Evolutionary conservation across 1,140 invertebrate genomes (phyloP).

Genomic region (Nasonia longicornis): DNA sequence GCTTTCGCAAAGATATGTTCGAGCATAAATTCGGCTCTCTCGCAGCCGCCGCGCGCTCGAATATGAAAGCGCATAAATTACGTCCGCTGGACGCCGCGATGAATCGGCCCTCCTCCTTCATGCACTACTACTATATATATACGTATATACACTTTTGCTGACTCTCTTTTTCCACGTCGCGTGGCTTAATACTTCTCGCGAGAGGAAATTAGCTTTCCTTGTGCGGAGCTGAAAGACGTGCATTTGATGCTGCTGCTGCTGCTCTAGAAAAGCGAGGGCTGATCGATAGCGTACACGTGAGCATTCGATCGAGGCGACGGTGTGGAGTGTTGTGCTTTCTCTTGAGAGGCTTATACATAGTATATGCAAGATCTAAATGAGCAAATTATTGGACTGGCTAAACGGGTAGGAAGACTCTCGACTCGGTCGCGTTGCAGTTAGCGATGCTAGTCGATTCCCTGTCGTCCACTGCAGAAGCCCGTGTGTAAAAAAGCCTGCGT

Average conservation of each 20-base stretch:
- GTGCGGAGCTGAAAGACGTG: neutral
- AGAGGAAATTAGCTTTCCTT: conserved; percentile 60
- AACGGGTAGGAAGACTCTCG: too few species aligned
- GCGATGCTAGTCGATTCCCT: too few species aligned
- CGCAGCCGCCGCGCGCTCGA: conserved; percentile 45
- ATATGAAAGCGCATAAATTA: conserved; percentile 67
- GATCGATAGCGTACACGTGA: neutral
- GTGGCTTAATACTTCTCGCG: conserved; percentile 53
- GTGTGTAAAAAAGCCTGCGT: too few species aligned
- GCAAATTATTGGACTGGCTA: too few species aligned
- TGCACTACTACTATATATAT: conserved; percentile 34
- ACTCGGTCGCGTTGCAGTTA: too few species aligned
- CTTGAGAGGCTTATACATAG: neutral
- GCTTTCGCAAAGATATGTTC: conserved; percentile 21
- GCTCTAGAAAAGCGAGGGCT: neutral
- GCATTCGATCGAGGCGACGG: neutral
- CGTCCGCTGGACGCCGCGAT: conserved; percentile 47
- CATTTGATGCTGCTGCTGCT: neutral
- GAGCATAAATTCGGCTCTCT: conserved; percentile 33
- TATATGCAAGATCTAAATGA: too few species aligned
- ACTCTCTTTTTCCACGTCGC: conserved; percentile 48
- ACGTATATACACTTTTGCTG: conserved; percentile 57
- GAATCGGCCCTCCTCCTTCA: conserved; percentile 51
- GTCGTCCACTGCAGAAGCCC: too few species aligned
- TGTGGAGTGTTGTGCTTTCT: neutral